phyloP scores from a whole-genome alignment of 2,797 vertebrate species.

The Carapus acus region DNA sequence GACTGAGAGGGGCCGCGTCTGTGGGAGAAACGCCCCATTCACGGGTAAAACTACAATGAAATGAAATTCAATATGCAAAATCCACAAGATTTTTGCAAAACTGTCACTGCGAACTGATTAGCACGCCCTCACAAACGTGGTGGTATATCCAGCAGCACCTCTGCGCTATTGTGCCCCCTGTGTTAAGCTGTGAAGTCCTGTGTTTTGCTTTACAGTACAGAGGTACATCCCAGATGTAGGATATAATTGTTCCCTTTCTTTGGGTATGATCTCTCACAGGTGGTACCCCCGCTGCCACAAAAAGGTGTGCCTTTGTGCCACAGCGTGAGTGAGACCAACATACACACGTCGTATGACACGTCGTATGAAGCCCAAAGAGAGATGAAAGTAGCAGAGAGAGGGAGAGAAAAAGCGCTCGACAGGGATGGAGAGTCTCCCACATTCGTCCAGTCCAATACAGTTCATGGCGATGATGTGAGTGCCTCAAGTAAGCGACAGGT shows the following conservation, averaged over 20 bases:
- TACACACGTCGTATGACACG: constrained; percentile 17
- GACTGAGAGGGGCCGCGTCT: constrained; percentile 49
- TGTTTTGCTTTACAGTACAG: no score
- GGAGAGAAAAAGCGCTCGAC: constrained; percentile 1
- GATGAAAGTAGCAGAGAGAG: neutral
- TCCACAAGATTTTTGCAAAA: no score
- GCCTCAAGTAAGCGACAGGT: neutral
- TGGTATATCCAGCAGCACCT: no score
- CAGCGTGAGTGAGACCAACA: constrained; percentile 41
- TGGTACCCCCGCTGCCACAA: constrained; percentile 58
- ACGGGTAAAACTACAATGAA: constrained; percentile 30
- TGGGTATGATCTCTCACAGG: constrained; percentile 17
- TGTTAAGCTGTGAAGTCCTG: no score
- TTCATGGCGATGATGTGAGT: constrained; percentile 7
- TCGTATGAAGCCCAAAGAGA: constrained; percentile 33
- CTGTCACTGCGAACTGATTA: no score
- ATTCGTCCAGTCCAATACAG: neutral
- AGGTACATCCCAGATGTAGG: no score
- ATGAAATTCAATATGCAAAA: no score
- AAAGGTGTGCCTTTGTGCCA: constrained; percentile 37
- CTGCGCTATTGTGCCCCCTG: no score
- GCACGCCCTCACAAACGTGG: no score
- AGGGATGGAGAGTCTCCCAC: constrained; percentile 1
- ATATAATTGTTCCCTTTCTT: neutral
- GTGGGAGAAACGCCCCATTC: constrained; percentile 28